These are phyloP conservation scores for Napeogenes sylphis DNA, from an alignment of 2,888 invertebrate species.

Conservation along the genomic window DNA sequence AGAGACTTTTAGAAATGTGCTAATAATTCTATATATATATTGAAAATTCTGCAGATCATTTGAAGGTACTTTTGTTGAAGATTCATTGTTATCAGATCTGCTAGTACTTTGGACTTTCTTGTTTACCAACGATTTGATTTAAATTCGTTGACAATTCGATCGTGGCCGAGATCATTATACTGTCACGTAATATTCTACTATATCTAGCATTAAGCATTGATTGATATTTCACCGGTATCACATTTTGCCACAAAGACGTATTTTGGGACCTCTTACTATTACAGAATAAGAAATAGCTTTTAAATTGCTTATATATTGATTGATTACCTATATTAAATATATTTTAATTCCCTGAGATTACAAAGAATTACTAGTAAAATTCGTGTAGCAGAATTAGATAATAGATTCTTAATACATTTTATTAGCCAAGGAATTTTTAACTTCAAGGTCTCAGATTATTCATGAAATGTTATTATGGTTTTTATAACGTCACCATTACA, in stretches of 20 bases:
- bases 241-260: constrained; percentile 60
- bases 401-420: constrained; percentile 32
- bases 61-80: constrained; percentile 51
- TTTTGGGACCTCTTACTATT: constrained; percentile 44
- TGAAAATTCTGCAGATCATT: constrained; percentile 59
- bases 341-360: constrained; percentile 67
- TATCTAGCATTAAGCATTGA: constrained; percentile 69
- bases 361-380: constrained; percentile 73
- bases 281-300: constrained; percentile 53
- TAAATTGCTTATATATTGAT: constrained; percentile 50
- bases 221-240: constrained; percentile 64
- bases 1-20: constrained; percentile 79
- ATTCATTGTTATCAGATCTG: constrained; percentile 71
- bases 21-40: constrained; percentile 77
- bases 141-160: constrained; percentile 73
- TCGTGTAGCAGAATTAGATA: constrained; percentile 73
- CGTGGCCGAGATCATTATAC: constrained; percentile 63
- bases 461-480: constrained; percentile 49
- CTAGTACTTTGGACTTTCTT: constrained; percentile 55
- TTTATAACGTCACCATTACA: constrained; percentile 51
- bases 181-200: constrained; percentile 52
- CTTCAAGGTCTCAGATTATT: constrained; percentile 28
- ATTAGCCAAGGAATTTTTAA: constrained; percentile 24
- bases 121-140: constrained; percentile 47
- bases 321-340: constrained; percentile 60